A percentile compares a stretch with the other conserved stretches of the same genome.
Conservation (phyloP, 2,888 invertebrate genomes). For the Papilio protenor region DNA sequence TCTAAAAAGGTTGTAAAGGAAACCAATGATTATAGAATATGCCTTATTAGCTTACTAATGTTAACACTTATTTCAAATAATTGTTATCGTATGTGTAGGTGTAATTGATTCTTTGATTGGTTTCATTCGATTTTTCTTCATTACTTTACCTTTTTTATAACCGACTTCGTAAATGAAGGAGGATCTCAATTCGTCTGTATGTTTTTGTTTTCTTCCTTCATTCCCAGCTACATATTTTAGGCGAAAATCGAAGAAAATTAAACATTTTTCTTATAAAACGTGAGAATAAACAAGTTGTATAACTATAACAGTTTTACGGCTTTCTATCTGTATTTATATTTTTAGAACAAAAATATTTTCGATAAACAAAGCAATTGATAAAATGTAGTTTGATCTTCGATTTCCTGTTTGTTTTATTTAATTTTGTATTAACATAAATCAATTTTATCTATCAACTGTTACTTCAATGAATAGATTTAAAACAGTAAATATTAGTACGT, state of each 20-base stretch:
- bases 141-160: too few relatives aligned
- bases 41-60: too few relatives aligned
- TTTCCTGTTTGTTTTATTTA: background rate
- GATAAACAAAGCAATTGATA: constrained; percentile 20
- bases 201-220: background rate
- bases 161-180: too few relatives aligned
- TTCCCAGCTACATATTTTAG: background rate
- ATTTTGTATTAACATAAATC: background rate
- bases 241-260: background rate
- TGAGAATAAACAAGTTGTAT: background rate
- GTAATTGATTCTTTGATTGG: too few relatives aligned
- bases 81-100: too few relatives aligned
- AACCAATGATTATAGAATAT: too few relatives aligned
- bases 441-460: too few relatives aligned
- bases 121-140: too few relatives aligned
- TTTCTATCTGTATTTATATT: background rate
- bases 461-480: too few relatives aligned
- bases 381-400: background rate
- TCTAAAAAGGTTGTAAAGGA: too few relatives aligned
- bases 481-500: too few relatives aligned
- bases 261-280: background rate
- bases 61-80: too few relatives aligned
- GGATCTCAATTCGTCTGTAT: background rate
- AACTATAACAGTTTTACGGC: background rate
- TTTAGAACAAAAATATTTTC: background rate